phyloP scores from a whole-genome alignment of 2,113 vertebrate species.

The Gambusia affinis region DNA sequence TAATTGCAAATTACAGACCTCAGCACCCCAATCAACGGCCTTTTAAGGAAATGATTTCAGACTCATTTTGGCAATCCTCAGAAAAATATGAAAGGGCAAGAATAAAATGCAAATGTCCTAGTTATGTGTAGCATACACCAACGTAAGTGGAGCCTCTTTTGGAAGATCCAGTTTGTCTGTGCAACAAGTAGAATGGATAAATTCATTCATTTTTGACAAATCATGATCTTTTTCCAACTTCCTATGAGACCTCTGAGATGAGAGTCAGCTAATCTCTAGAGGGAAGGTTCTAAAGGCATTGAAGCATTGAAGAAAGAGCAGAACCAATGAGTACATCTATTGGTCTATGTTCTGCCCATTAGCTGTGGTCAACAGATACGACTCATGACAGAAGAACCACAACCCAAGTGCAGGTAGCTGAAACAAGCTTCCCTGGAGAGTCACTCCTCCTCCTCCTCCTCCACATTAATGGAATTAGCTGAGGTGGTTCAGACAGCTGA shows the following conservation, averaged over 20 bases:
- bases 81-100: constrained; percentile 75
- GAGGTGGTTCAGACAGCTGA: not conserved
- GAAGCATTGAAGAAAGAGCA: too few relatives aligned
- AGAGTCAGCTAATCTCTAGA: not conserved
- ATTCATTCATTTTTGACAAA: constrained; percentile 56
- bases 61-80: constrained; percentile 75
- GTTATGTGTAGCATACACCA: constrained; percentile 63
- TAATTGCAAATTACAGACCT: constrained; percentile 86
- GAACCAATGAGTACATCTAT: too few relatives aligned
- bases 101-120: constrained; percentile 58
- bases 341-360: too few relatives aligned
- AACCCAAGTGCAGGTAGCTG: too few relatives aligned
- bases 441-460: too few relatives aligned
- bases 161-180: constrained; percentile 37
- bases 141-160: constrained; percentile 41
- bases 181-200: constrained; percentile 42
- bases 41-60: constrained; percentile 81
- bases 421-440: too few relatives aligned
- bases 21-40: constrained; percentile 82
- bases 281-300: too few relatives aligned
- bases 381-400: too few relatives aligned
- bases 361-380: too few relatives aligned
- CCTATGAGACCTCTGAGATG: not conserved
- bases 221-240: constrained; percentile 3
- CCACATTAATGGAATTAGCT: not conserved